Conservation (phyloP, 2,797 vertebrate species). For the Sebastes paucispinis region DNA sequence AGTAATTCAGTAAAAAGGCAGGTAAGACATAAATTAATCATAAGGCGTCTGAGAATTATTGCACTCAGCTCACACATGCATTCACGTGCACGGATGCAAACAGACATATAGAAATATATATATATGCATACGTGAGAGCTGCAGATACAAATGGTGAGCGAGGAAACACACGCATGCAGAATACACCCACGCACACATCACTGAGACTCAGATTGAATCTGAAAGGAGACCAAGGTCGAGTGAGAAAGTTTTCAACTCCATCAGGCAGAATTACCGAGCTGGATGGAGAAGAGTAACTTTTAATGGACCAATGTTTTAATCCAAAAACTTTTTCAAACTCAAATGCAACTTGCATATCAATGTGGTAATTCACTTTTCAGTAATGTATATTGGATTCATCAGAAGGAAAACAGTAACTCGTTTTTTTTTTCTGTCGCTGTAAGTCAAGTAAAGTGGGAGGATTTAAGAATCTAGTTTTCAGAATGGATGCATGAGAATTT, state of each 20-base stretch:
- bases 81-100: conserved; percentile 24
- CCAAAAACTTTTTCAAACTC: conserved; percentile 60
- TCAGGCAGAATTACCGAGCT: conserved; percentile 67
- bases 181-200: conserved; percentile 42
- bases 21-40: conserved; percentile 83
- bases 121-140: not conserved
- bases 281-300: conserved; percentile 65
- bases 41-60: conserved; percentile 72
- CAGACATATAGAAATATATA: conserved; percentile 40
- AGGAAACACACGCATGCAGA: conserved; percentile 23
- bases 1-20: conserved; percentile 81
- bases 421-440: not conserved
- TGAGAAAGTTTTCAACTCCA: conserved; percentile 69
- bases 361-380: conserved; percentile 46
- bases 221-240: conserved; percentile 69
- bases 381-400: conserved; percentile 43
- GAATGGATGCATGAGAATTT: not conserved
- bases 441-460: not conserved
- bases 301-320: conserved; percentile 67
- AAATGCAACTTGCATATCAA: conserved; percentile 57
- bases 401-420: conserved; percentile 16
- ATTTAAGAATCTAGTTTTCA: not conserved
- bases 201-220: conserved; percentile 64
- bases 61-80: conserved; percentile 33
- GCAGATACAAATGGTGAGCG: not conserved